phyloP scores from a whole-genome alignment of 92 coral and sea anemone genomes.

The Umimayanthus chanpuru region DNA sequence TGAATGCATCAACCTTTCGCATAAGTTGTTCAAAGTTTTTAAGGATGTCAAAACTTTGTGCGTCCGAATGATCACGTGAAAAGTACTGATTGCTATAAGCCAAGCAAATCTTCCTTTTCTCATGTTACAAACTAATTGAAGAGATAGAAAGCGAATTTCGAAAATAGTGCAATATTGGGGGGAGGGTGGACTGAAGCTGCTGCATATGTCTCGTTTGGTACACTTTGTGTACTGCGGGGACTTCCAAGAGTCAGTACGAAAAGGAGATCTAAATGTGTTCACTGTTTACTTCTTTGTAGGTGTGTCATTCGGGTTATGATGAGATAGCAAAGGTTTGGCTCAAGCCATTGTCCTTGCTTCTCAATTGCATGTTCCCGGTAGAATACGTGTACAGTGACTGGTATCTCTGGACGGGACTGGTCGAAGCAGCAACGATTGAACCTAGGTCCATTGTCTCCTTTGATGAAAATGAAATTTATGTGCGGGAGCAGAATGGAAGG shows the following conservation, averaged over 20 bases:
- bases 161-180: too few relatives aligned
- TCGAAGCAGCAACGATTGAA: too few relatives aligned
- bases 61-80: background rate
- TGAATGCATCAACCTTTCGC: background rate
- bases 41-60: background rate
- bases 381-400: conserved; percentile 3
- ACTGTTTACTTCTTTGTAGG: too few relatives aligned
- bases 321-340: background rate
- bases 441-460: too few relatives aligned
- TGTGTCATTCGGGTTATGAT: background rate
- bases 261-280: too few relatives aligned
- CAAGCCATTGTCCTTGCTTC: background rate
- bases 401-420: background rate
- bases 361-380: conserved; percentile 2
- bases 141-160: background rate
- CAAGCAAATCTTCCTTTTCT: background rate
- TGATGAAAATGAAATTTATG: too few relatives aligned
- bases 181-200: too few relatives aligned
- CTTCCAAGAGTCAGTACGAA: too few relatives aligned
- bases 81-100: background rate
- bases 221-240: too few relatives aligned
- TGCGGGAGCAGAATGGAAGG: conserved; percentile 73
- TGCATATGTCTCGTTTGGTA: too few relatives aligned
- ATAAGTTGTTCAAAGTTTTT: background rate
- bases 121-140: background rate